Base-by-base conservation (phyloP, 2,888 invertebrate genomes). In the Uloborus plumipes region DNA sequence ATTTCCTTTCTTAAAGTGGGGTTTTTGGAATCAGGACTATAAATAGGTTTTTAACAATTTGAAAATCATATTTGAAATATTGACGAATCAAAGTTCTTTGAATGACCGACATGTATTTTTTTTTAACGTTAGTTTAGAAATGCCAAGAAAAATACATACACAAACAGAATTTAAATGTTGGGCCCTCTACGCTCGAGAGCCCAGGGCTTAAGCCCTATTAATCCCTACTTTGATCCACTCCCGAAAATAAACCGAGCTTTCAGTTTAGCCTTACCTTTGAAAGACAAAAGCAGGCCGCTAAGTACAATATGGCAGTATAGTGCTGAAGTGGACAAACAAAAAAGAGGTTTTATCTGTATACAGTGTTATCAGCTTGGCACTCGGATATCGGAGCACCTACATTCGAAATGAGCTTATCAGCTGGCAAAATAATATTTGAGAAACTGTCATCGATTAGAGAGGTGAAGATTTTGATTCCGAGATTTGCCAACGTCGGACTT, bases 361-460 rank as follows among this genome's bases (percentile, higher is more conserved):
- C 62, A 73, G 53, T 61, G 62, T 81, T 73, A 73, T 73, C 73
- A 74, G 58, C 73, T 66, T 72, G 31, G 79, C 79, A 80, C 73
- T 74, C 69, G 55, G 74, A 74, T 81, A 74, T 11, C 18, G 64
- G n/a, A 31, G 51, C 49, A 50, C 18, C 20, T 18, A 31, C 51
- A 59, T 66, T 67, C 50, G 66, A 65, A 55, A 20, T 22, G 50
- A 22, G 6, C 70, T 74, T 74, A 74, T 81, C 74, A 74, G 58
- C 31, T 58, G 58, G 64, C 74, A 39, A 81, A 80, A 81, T 74
- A 81, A 81, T 81, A 81, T 81, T 81, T 81, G 80, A 64, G 70
- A 61, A 81, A 75, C 80, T 81, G 80, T 81, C 80, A 81, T 81
- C 80, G 80, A 81, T 81, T 81, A 74, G 73, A 59, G 67, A 81